These are phyloP conservation scores for Platycercus adscitus DNA, from an alignment of 2,113 vertebrate species.

Conservation along the genomic window DNA sequence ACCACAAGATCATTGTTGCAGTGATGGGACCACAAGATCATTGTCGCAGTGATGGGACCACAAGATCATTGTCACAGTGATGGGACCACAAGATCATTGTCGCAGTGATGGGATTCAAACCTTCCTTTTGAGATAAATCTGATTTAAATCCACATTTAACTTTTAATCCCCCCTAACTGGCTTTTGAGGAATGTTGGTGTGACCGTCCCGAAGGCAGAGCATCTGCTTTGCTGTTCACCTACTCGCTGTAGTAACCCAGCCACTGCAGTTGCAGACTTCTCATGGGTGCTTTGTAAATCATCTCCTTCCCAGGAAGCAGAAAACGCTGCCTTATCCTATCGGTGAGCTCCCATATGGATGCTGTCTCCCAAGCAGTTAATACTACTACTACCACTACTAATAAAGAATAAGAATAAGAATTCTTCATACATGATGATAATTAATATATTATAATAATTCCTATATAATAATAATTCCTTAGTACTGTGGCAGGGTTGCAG, in stretches of 20 bases:
- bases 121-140: background rate
- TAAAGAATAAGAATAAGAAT: no score
- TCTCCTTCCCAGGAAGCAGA: background rate
- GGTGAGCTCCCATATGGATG: background rate
- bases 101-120: background rate
- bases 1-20: background rate
- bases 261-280: background rate
- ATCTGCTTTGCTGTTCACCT: background rate
- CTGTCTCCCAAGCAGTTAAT: background rate
- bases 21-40: background rate
- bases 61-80: background rate
- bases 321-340: background rate
- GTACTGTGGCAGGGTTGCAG: background rate
- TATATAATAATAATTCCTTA: background rate
- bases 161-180: background rate
- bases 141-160: background rate
- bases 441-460: background rate
- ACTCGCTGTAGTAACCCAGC: fast-evolving
- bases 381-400: no score
- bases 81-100: background rate
- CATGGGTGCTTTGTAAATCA: background rate
- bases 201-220: background rate
- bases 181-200: background rate
- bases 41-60: background rate
- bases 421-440: no score